Evolutionary conservation across 2,797 vertebrate species (phyloP).

Genomic region (Tauraco hartlaubi): DNA sequence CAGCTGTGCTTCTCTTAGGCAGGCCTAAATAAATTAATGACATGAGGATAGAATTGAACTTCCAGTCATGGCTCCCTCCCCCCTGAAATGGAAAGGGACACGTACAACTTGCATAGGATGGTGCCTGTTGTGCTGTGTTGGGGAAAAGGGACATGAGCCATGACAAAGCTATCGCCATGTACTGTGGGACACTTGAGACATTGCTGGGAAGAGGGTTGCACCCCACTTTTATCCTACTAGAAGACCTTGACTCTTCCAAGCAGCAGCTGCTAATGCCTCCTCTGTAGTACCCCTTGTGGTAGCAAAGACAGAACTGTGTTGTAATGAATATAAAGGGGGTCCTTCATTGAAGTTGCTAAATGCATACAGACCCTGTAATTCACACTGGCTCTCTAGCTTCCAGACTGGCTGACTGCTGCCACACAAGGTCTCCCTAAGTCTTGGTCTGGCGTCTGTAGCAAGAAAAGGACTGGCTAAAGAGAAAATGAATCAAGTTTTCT

Average conservation of each 20-base stretch:
- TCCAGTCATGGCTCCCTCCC: background rate
- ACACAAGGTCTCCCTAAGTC: conserved; percentile 36
- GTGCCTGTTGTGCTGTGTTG: background rate
- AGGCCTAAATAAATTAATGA: background rate
- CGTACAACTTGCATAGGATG: background rate
- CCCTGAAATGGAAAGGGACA: background rate
- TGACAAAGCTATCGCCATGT: fast-evolving
- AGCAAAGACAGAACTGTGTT: conserved; percentile 47
- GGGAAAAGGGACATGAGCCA: background rate
- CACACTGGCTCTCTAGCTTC: background rate
- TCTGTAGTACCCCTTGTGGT: background rate
- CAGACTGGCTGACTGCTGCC: conserved; percentile 43
- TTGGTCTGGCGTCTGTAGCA: background rate
- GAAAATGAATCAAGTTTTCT: conserved; percentile 12
- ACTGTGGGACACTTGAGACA: background rate
- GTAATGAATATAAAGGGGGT: conserved; percentile 42
- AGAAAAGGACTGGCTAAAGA: background rate
- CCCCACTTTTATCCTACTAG: background rate
- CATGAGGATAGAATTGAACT: background rate
- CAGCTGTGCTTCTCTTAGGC: background rate
- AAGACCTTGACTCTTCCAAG: background rate
- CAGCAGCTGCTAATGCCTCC: background rate
- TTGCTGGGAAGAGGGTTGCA: background rate
- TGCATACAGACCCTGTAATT: conserved; percentile 41
- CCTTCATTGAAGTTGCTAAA: conserved; percentile 28